Evolutionary conservation across 1,140 invertebrate genomes (phyloP).

Genomic region (Lasioglossum baleicum): DNA sequence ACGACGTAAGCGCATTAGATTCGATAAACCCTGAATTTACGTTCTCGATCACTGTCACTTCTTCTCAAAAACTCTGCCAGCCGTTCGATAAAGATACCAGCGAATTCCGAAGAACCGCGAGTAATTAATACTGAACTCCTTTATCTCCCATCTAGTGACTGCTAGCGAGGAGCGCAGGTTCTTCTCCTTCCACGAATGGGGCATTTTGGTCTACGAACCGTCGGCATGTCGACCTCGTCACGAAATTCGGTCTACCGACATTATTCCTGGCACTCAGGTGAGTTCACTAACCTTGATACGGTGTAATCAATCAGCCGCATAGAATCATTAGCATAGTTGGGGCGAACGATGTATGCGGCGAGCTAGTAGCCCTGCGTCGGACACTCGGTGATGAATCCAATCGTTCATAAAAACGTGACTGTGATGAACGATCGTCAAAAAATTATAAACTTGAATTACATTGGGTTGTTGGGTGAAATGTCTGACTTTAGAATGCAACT

Average conservation of each 20-base stretch:
- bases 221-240: slow-evolving; percentile 87
- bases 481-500: no score
- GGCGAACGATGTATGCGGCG: no score
- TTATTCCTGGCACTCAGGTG: slow-evolving; percentile 87
- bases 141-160: slow-evolving; percentile 75
- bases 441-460: no score
- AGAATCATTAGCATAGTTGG: background rate
- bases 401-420: no score
- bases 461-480: no score
- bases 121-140: background rate
- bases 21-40: no score
- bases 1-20: no score
- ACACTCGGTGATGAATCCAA: no score
- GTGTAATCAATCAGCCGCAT: background rate
- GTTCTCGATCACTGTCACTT: no score
- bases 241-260: slow-evolving; percentile 87
- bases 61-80: no score
- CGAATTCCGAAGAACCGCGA: background rate
- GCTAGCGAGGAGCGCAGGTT: slow-evolving; percentile 85
- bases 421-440: no score
- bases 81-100: background rate
- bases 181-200: slow-evolving; percentile 89
- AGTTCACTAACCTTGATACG: slow-evolving; percentile 5
- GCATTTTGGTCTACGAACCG: slow-evolving; percentile 88
- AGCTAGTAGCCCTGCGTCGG: no score